Evolutionary conservation across 2,113 vertebrate genomes (phyloP), one percentile per base, ranked within the genome.

Genomic region (Megaceryle maxima): DNA sequence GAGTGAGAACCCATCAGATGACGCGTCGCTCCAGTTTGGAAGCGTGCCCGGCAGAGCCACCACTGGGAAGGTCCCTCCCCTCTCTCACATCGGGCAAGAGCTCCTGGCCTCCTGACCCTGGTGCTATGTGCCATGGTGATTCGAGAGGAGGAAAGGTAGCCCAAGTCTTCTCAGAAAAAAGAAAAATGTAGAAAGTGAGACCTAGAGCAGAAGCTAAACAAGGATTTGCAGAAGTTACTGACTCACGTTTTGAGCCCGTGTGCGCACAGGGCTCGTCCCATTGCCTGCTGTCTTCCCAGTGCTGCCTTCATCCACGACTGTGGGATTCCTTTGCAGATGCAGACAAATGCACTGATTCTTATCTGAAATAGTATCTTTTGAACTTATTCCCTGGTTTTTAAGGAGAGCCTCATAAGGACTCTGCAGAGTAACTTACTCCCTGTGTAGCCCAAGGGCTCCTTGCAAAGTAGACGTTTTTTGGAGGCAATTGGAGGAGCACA

Each of bases 181-280:
- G 13, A 39, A 8, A 72, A 68, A 46, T 2, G 8, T 14, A 37
- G 50, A 31, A 50, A 84, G 39, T 10, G 62, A 76, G 29, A 48
- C 10, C 19, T 16, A 17, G 56, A 85, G 26, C n/a, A 79, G 46
- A 69, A 73, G 79, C 21, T 20, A 31, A 63, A 11, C 6, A 22
- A 29, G 72, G 67, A 14, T 59, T 20, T 41, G 53, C 48, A 73
- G 82, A 79, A 44, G 25, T 43, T 29, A 10, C 33, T 33, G 31
- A n/a, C 35, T 60, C 6, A 4, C 0, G 0, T 24, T 50, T 62
- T 20, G 68, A 77, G 67, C 63, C 66, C 15, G 10, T 5, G 0
- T 24, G 43, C 66, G 66, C 48, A 9, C 55, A 39, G 37, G 10
- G 13, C 37, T 44, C 2, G 0, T 72, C 35, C 22, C 39, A 2